Base-by-base conservation (phyloP, 64 coral and sea anemone species). In the Cladopsammia gracilis region DNA sequence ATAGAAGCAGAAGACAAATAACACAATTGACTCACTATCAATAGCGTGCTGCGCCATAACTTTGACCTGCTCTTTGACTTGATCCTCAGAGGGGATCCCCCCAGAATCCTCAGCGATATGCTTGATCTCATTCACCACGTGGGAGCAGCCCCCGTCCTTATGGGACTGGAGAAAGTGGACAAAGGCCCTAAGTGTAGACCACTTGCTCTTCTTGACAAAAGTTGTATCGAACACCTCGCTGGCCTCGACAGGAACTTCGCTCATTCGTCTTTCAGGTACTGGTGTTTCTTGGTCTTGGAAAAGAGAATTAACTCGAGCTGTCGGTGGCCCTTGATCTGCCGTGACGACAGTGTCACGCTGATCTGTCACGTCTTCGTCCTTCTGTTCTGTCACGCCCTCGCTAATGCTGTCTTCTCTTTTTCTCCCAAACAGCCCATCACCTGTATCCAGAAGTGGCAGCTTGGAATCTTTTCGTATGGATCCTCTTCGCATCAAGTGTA, bases 31-130 rank as follows among this genome's bases (percentile, higher is more conserved):
- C 76, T 90, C 52, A 90, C 88, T 90, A 42, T 90, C 78, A 34
- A 90, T 90, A 46, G 75, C 88, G 16, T 62, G 26, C 71, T 90
- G 88, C 46, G 75, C 76, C 49, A 78, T 81, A 25, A 70, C 18
- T 52, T n/a, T 70, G 7, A 80, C 3, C 20, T 90, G 75, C 62
- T 80, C 65, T 62, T 71, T 90, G 9, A 80, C 43, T 57, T 64
- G 75, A 26, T 58, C 73, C n/a, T 84, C 80, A 1, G 60, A 47
- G 0, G 62, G 9, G 10, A 66, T 47, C 16, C 10, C 9, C 80
- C 45, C 80, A 6, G 16, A 67, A 6, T 59, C 62, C 44, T 84
- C 18, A 50, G 45, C 80, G 18, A 65, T 49, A 64, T 22, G 6
- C 62, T 65, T 67, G 19, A 83, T 19, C 61, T 62, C 45, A 42